These are phyloP conservation scores for Stigmatopora nigra DNA, from an alignment of 2,113 vertebrate species.

Conservation along the genomic window DNA sequence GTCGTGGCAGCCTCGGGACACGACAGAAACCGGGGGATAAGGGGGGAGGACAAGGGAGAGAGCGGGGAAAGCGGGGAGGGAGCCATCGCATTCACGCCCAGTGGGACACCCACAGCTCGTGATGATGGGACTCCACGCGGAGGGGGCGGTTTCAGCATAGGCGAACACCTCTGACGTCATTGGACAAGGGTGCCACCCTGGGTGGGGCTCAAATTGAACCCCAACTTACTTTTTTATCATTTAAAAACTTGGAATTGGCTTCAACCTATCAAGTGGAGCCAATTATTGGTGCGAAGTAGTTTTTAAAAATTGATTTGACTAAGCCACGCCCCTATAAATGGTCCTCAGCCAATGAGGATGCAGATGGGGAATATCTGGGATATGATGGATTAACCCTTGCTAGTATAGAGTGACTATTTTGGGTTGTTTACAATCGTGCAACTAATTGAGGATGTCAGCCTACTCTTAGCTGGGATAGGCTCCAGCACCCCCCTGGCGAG, in stretches of 20 bases:
- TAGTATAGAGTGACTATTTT: too few species aligned
- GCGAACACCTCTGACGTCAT: neutral
- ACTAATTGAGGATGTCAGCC: too few species aligned
- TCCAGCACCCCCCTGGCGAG: too few species aligned
- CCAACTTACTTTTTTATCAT: neutral
- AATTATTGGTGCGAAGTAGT: neutral
- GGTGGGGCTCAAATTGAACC: neutral
- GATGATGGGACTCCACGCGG: slow-evolving; percentile 7
- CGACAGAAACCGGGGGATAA: neutral
- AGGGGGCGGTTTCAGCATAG: neutral
- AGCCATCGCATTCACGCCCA: slow-evolving; percentile 1
- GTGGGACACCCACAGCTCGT: slow-evolving; percentile 3
- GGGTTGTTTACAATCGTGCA: too few species aligned
- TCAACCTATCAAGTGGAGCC: too few species aligned
- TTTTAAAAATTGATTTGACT: neutral
- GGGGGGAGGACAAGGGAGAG: neutral
- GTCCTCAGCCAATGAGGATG: neutral
- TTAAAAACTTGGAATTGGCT: too few species aligned
- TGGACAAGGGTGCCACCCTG: neutral
- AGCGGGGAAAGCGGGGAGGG: neutral
- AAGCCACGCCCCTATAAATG: neutral
- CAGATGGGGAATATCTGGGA: neutral
- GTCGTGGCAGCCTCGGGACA: slow-evolving; percentile 1
- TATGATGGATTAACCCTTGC: too few species aligned
- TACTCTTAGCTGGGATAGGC: too few species aligned